Evolutionary conservation across 2,888 invertebrate genomes (phyloP), one percentile per base, ranked within the genome.

Genomic region (Troilus luridus): DNA sequence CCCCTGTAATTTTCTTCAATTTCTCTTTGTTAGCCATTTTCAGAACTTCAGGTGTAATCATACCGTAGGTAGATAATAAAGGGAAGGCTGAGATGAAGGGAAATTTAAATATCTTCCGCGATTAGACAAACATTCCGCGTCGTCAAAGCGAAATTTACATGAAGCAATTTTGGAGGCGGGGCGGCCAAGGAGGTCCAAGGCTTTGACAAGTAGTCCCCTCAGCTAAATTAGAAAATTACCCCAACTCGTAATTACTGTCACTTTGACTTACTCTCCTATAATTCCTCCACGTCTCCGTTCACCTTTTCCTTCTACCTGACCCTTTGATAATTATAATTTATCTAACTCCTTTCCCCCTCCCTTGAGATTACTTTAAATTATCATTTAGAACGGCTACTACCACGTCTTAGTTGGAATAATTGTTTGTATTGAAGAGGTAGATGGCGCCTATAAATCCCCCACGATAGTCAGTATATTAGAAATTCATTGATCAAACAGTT

Each of bases 181-280:
- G 62, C 67, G 54, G 89, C 27, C 27, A 58, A 58, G 60, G 88
- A 88, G 88, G 88, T 60, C 88, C 88, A 59, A 62, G 62, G 88
- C 88, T 88, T 88, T 88, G 88, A 88, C 88, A 88, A 88, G 88
- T 88, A 88, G 60, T 62, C 60, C 60, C 60, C 60, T 60, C 24
- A 24, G 88, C 88, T 60, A 62, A 62, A 88, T 90, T 90, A 90
- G 90, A 90, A 90, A 90, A 90, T 90, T 90, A 90, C 90, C 90
- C 62, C 72, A 67, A 89, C 72, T 90, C 77, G 90, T 90, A 90
- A 90, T 90, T 77, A 90, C 90, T 90, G 72, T 90, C 90, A 90
- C 91, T 91, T 88, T 90, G 88, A 90, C 88, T 81, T 85, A 85
- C 77, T 91, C 88, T 91, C 85, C 91, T 88, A 88, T 91, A 91